A percentile compares a stretch with the other conserved stretches of the same genome.
Conservation (phyloP, 2,888 invertebrate genomes). For the Apodemia duryi region DNA sequence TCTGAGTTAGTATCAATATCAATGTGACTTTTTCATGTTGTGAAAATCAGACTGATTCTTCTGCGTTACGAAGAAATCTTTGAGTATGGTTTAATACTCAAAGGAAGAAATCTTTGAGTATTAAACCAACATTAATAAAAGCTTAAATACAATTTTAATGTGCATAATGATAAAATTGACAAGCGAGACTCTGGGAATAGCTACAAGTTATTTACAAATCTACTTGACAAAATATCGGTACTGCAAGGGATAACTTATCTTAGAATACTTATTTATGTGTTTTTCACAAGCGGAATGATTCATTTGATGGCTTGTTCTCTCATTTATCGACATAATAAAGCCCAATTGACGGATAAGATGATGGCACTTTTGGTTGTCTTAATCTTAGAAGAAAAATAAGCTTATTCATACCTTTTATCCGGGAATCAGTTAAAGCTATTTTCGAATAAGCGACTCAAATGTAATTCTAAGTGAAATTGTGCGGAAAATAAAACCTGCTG, state of each 20-base stretch:
- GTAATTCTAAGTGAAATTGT: constrained; percentile 52
- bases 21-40: no score
- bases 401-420: not conserved
- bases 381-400: not conserved
- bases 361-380: not conserved
- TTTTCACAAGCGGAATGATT: constrained; percentile 52
- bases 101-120: no score
- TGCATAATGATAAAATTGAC: no score
- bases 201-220: not conserved
- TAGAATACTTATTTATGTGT: constrained; percentile 55
- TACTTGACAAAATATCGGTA: not conserved
- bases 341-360: constrained; percentile 23
- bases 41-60: no score
- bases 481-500: constrained; percentile 55
- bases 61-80: no score
- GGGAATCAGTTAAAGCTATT: constrained; percentile 5
- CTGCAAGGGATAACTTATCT: constrained; percentile 26
- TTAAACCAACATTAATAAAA: no score
- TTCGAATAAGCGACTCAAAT: constrained; percentile 30
- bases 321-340: constrained; percentile 41
- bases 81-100: no score
- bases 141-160: no score
- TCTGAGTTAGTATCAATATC: no score
- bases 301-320: constrained; percentile 48
- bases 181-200: constrained; percentile 35